Base-by-base conservation (phyloP, 2,797 vertebrate species). In the Acanthiza pusilla region DNA sequence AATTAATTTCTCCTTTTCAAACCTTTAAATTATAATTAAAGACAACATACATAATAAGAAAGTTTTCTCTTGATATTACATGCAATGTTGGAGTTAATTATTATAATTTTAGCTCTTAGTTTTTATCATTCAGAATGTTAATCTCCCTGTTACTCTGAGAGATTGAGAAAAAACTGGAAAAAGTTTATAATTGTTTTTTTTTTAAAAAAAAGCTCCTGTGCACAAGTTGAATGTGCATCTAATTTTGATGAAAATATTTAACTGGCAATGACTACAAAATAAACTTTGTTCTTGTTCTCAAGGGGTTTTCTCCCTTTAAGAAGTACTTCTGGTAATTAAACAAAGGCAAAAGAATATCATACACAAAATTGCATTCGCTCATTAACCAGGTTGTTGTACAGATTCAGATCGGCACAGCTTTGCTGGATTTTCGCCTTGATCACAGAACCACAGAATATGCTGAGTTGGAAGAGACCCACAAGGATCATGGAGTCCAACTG, bases 61-160 rank as follows among this genome's bases (percentile, higher is more conserved):
- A 93, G 72, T 96, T 96, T 97, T 95, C 96, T 97, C 94, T 96
- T 93, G 91, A 67, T 97, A 96, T 89, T 94, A 92, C 55, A 90
- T 91, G 57, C 73, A 82, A 84, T 95, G 63, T 85, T 11, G 30
- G 82, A 94, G 36, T 85, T 97, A 97, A 97, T 96, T 90, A 95
- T 87, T 95, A 30, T 76, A 92, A 91, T 94, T 97, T 96, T 93
- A 95, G 82, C 13, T 77, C 0, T 1, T 34, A 17, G 73, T 93
- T 96, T 96, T 96, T 89, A 89, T 96, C 68, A 93, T 42, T 94
- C 60, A 76, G 66, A 94, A 88, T 81, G 26, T 90, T 96, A 92
- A 95, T 94, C 92, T 73, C 43, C 67, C 80, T 86, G 65, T 85
- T 95, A 60, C 72, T 70, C 65, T 50, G 9, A 66, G 40, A 94